Conservation (phyloP, 2,113 vertebrate genomes). For the Zootoca vivipara region DNA sequence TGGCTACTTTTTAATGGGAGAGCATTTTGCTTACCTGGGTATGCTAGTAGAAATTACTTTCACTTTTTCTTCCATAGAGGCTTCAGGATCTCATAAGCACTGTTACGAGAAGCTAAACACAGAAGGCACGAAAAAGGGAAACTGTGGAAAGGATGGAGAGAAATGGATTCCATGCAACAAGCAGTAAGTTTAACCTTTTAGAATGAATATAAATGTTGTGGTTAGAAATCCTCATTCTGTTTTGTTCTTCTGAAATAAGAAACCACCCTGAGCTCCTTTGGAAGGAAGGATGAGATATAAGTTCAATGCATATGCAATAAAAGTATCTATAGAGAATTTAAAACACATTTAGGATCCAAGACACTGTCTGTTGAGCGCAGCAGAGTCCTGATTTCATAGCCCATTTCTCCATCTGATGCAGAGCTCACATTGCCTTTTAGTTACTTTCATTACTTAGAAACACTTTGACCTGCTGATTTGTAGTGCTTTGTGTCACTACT, state of each 20-base stretch:
- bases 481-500: not conserved
- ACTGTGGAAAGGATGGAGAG: slow-evolving; percentile 94
- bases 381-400: not conserved
- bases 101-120: slow-evolving; percentile 99
- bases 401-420: not conserved
- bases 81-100: slow-evolving; percentile 93
- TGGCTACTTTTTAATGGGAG: not conserved
- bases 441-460: not conserved
- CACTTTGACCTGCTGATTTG: not conserved
- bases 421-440: not conserved
- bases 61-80: slow-evolving; percentile 77
- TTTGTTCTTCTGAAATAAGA: not conserved
- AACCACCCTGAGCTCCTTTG: too few relatives aligned
- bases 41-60: slow-evolving; percentile 6
- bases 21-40: slow-evolving; percentile 1
- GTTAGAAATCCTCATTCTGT: not conserved
- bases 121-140: slow-evolving; percentile 96
- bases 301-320: too few relatives aligned
- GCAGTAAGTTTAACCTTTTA: slow-evolving; percentile 84
- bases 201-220: slow-evolving; percentile 13
- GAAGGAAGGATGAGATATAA: too few relatives aligned
- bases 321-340: too few relatives aligned
- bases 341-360: not conserved
- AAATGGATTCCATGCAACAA: slow-evolving; percentile 96
- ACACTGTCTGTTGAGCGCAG: not conserved